Conservation (phyloP, 2,797 vertebrate genomes). For the Notolepis coatsorum region DNA sequence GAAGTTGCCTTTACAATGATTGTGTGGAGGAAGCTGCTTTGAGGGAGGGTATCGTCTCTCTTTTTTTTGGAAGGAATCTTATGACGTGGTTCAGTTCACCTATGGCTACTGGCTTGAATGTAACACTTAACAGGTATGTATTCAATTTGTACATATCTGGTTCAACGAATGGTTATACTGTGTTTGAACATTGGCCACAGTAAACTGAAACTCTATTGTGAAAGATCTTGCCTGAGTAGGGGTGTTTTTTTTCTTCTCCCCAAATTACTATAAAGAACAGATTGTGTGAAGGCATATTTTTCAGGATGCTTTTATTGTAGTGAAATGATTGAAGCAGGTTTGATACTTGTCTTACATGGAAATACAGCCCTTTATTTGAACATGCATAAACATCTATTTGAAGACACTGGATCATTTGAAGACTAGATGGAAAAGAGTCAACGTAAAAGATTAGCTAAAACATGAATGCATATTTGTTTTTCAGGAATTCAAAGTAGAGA, state of each 20-base stretch:
- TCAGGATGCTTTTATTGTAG: conserved; percentile 34
- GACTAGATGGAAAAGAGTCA: conserved; percentile 1
- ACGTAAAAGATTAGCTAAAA: neutral
- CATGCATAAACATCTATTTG: conserved; percentile 15
- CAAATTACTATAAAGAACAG: conserved; percentile 17
- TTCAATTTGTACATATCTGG: conserved; percentile 21
- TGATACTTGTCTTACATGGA: conserved; percentile 31
- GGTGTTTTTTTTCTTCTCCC: conserved; percentile 12
- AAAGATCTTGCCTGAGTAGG: conserved; percentile 3
- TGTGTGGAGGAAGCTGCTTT: conserved; percentile 51
- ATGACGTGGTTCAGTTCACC: conserved; percentile 33
- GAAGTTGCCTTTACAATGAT: conserved; percentile 73
- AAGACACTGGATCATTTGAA: conserved; percentile 34
- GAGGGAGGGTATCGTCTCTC: conserved; percentile 1
- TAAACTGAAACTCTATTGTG: neutral
- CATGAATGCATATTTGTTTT: conserved; percentile 16
- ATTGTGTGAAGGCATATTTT: neutral
- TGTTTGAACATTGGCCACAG: conserved; percentile 3
- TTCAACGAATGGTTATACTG: conserved; percentile 24
- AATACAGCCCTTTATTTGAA: conserved; percentile 31
- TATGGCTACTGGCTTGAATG: conserved; percentile 73
- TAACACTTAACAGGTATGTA: conserved; percentile 57
- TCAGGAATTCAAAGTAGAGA: conserved; percentile 18
- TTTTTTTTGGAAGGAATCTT: neutral
- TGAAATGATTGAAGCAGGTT: conserved; percentile 12